A percentile compares a stretch with the other conserved stretches of the same genome.
Evolutionary conservation across 53 echinoderm and acorn worm species (phyloP).

Genomic region (Paracentrotus lividus): DNA sequence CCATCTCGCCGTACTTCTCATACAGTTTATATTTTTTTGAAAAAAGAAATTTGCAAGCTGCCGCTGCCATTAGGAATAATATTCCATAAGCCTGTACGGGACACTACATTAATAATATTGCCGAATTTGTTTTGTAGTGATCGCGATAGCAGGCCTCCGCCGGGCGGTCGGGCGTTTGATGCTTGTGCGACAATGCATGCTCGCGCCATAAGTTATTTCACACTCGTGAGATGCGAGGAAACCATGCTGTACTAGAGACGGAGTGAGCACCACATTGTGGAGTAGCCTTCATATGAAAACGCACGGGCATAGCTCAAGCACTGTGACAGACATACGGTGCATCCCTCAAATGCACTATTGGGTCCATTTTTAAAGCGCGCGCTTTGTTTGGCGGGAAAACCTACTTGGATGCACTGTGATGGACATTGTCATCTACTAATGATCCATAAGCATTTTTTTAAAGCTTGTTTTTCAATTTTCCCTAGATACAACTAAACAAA

Average conservation of each 20-base stretch:
- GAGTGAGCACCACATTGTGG: constrained; percentile 2
- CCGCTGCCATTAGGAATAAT: constrained; percentile 55
- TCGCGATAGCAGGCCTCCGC: neutral
- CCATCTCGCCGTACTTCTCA: constrained; percentile 3
- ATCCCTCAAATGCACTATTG: constrained; percentile 32
- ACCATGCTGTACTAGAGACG: constrained; percentile 14
- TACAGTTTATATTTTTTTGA: constrained; percentile 12
- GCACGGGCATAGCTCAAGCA: constrained; percentile 22
- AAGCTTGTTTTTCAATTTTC: neutral
- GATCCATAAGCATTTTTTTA: neutral
- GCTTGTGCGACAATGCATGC: constrained; percentile 28
- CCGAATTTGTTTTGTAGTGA: constrained; percentile 66
- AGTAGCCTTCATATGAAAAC: constrained; percentile 6
- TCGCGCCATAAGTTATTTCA: constrained; percentile 37
- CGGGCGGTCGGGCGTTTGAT: constrained; percentile 56
- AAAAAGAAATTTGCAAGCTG: constrained; percentile 46
- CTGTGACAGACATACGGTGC: constrained; percentile 27
- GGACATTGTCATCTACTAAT: neutral
- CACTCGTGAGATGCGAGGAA: constrained; percentile 39
- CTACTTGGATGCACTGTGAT: neutral
- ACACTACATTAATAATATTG: constrained; percentile 67
- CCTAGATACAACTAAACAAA: neutral
- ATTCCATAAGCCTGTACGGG: constrained; percentile 43
- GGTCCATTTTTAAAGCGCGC: constrained; percentile 2
- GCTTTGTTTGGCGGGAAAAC: neutral